phyloP scores from a whole-genome alignment of 1,140 invertebrate species.

The Megalopta genalis region DNA sequence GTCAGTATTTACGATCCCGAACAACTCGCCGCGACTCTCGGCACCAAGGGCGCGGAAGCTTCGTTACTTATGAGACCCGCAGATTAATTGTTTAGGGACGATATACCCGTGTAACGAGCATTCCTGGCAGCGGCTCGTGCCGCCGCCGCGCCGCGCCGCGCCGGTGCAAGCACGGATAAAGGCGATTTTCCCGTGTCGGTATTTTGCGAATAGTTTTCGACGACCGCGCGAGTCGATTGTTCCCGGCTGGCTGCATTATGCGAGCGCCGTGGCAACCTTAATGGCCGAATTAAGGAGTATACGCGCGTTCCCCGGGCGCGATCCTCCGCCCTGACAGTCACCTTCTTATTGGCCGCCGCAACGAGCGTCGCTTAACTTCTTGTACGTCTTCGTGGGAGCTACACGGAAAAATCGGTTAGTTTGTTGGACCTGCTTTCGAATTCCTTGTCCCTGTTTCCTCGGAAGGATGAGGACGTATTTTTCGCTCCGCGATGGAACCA shows the following conservation, averaged over 20 bases:
- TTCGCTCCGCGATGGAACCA: too few relatives aligned
- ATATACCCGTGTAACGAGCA: constrained; percentile 15
- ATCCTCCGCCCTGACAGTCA: background rate
- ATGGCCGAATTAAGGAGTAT: background rate
- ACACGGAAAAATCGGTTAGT: too few relatives aligned
- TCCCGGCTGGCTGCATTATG: background rate
- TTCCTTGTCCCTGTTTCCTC: too few relatives aligned
- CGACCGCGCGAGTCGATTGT: background rate
- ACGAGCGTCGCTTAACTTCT: background rate
- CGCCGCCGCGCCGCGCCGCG: too few relatives aligned
- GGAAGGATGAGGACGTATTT: too few relatives aligned
- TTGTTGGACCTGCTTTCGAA: too few relatives aligned
- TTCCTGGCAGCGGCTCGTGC: background rate
- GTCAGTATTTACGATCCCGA: constrained; percentile 30
- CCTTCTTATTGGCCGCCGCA: background rate
- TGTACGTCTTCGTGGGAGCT: background rate
- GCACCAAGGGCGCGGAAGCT: background rate
- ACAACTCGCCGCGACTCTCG: background rate
- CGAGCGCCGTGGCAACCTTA: background rate
- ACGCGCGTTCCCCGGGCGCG: background rate
- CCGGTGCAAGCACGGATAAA: background rate
- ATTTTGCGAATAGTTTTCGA: background rate
- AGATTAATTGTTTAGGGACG: constrained; percentile 37
- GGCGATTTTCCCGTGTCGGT: background rate
- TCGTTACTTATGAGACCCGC: constrained; percentile 29